Percentiles rank a stretch among this genome's conserved stretches.
Conservation (phyloP, 2,113 vertebrate genomes). For the Eurystomus gularis region DNA sequence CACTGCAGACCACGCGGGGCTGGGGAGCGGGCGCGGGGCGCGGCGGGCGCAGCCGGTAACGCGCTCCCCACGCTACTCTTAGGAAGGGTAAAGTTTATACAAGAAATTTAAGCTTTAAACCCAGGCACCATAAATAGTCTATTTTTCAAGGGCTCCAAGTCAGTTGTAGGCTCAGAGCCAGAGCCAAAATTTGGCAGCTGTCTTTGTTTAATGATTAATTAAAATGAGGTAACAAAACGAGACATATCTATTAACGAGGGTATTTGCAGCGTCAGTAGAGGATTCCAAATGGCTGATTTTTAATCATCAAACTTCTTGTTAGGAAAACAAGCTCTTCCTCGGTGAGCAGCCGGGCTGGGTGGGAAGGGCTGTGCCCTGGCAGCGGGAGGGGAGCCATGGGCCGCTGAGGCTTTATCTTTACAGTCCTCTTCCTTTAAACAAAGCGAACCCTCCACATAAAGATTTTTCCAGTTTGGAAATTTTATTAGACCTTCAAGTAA, state of each 20-base stretch:
- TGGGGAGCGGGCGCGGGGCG: background rate
- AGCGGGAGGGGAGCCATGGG: slow-evolving; percentile 8
- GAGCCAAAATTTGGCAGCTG: slow-evolving; percentile 71
- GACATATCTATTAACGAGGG: slow-evolving; percentile 73
- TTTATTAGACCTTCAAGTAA: slow-evolving; percentile 44
- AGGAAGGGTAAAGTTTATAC: slow-evolving; percentile 69
- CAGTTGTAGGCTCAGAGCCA: slow-evolving; percentile 69
- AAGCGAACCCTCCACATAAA: background rate
- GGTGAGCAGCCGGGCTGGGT: background rate
- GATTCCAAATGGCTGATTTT: slow-evolving; percentile 73
- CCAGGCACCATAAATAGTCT: slow-evolving; percentile 76
- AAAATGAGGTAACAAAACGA: slow-evolving; percentile 75
- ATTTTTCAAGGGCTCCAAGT: slow-evolving; percentile 70
- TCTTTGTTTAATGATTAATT: slow-evolving; percentile 75
- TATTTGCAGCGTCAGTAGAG: slow-evolving; percentile 72
- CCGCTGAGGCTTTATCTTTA: slow-evolving; percentile 56
- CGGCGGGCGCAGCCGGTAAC: background rate
- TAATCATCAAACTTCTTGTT: slow-evolving; percentile 63
- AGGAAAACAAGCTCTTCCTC: slow-evolving; percentile 66
- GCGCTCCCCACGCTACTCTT: slow-evolving; percentile 43
- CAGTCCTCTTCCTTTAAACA: slow-evolving; percentile 62
- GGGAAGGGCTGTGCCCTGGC: slow-evolving; percentile 9
- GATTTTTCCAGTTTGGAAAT: slow-evolving; percentile 61
- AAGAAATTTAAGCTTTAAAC: slow-evolving; percentile 71
- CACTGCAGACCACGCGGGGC: background rate